Conservation (phyloP, 1,140 invertebrate genomes). For the honey bee (Apis mellifera) region Amel_HAv3.1 CM009942.2:482001-482500, state of each 20-base stretch:
- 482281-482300: neutral
- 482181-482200: neutral
- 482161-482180: too few species aligned
- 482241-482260: neutral
- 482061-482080: too few species aligned
- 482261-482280: neutral
- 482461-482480: neutral
- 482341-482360: neutral
- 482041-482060: too few species aligned
- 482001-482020: conserved; percentile 61
- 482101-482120: too few species aligned
- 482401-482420: too few species aligned
- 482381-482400: neutral
- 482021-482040: conserved; percentile 15
- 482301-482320: neutral
- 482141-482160: neutral
- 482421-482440: neutral
- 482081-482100: too few species aligned
- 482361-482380: neutral
- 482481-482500: too few species aligned
- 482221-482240: neutral
- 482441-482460: too few species aligned
- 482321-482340: neutral
- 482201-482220: too few species aligned
- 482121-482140: too few species aligned